Evolutionary conservation across 2,113 vertebrate species (phyloP).

Genomic region (Tylochromis polylepis): DNA sequence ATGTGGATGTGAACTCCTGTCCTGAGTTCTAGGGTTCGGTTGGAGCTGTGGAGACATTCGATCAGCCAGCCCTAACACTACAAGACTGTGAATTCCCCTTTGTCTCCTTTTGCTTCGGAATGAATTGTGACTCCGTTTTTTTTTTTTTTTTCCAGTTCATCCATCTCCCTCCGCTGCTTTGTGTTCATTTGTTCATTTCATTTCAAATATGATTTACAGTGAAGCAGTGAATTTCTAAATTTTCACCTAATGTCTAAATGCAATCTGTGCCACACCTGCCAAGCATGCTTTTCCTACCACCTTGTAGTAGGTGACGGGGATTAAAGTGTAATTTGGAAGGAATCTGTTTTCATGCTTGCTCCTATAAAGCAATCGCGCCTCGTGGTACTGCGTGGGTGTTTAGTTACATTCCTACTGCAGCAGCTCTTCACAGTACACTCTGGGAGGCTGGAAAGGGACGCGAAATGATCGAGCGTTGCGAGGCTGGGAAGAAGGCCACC

Average conservation of each 20-base stretch:
- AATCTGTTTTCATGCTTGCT: slow-evolving; percentile 11
- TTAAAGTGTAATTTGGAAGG: slow-evolving; percentile 24
- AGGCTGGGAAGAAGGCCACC: neutral
- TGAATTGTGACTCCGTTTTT: neutral
- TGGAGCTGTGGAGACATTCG: neutral
- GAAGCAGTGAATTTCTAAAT: neutral
- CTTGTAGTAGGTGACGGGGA: slow-evolving; percentile 12
- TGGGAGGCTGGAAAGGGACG: neutral
- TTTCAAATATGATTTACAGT: neutral
- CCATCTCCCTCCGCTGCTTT: neutral
- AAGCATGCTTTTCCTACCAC: neutral
- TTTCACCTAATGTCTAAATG: neutral
- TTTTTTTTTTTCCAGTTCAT: neutral
- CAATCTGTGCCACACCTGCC: neutral
- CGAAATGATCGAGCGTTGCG: neutral
- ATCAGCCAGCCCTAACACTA: neutral
- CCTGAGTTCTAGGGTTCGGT: fast-evolving
- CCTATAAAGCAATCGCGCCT: neutral
- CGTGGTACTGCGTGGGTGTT: slow-evolving; percentile 22
- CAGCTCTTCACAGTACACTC: neutral
- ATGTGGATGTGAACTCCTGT: neutral
- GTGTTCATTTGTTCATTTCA: neutral
- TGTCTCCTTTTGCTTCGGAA: neutral
- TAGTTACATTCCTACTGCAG: slow-evolving; percentile 16
- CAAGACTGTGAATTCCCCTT: neutral